Evolutionary conservation across 1,140 invertebrate genomes (phyloP).

Genomic region (Brachionus angularis): DNA sequence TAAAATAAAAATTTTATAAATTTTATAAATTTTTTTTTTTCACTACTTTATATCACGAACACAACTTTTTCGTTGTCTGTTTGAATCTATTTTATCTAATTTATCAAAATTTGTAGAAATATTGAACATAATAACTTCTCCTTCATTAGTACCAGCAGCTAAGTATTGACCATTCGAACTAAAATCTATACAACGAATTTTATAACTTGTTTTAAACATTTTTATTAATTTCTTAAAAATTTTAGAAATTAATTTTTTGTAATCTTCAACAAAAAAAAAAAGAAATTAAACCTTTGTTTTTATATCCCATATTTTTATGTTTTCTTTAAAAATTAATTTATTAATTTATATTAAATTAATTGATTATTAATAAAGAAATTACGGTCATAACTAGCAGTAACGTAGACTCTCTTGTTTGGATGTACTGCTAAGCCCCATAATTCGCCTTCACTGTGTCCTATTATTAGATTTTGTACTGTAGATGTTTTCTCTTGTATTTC

Average conservation of each 20-base stretch:
- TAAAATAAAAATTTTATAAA: neutral
- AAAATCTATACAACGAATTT: conserved; percentile 51
- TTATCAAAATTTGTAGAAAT: neutral
- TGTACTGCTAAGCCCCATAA: conserved; percentile 57
- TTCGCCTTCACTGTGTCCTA: conserved; percentile 56
- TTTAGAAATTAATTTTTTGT: neutral
- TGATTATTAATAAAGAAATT: conserved; percentile 47
- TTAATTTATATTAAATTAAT: neutral
- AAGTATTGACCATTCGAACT: conserved; percentile 55
- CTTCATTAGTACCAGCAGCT: conserved; percentile 56
- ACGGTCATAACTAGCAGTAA: conserved; percentile 57
- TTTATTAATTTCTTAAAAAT: conserved; percentile 50
- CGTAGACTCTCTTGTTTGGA: conserved; percentile 51
- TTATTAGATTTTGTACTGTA: conserved; percentile 48
- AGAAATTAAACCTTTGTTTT: conserved; percentile 49
- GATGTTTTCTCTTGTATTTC: conserved; percentile 56
- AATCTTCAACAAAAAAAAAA: neutral
- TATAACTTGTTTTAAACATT: conserved; percentile 48
- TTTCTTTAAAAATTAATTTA: neutral
- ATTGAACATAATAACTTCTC: conserved; percentile 44
- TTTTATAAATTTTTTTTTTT: neutral
- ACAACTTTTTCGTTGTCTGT: conserved; percentile 22
- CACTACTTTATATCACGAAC: conserved; percentile 32
- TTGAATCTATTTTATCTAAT: conserved; percentile 26
- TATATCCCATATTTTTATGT: conserved; percentile 52